Percentiles rank a stretch among this genome's conserved stretches.
Evolutionary conservation across 2,797 vertebrate species (phyloP).

Genomic region (Argya squamiceps): DNA sequence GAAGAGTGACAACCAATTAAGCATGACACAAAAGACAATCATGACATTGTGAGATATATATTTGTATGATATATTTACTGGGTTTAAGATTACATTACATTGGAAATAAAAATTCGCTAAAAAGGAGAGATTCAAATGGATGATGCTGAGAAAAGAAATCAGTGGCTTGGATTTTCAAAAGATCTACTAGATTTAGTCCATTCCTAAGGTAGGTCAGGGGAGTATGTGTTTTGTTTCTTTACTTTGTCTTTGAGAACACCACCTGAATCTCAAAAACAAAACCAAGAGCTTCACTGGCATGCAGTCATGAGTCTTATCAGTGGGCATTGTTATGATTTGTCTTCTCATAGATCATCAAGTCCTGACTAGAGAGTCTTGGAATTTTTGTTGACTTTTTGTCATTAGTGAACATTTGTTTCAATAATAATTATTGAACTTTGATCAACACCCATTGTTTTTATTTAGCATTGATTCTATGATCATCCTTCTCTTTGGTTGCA

Average conservation of each 20-base stretch:
- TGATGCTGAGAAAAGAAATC: background rate
- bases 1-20: background rate
- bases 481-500: background rate
- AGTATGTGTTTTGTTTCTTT: background rate
- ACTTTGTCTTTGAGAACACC: background rate
- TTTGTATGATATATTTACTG: background rate
- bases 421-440: background rate
- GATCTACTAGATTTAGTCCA: background rate
- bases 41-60: background rate
- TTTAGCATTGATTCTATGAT: background rate
- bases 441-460: background rate
- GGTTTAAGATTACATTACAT: background rate
- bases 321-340: background rate
- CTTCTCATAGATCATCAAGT: background rate
- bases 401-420: background rate
- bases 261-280: background rate
- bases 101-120: background rate
- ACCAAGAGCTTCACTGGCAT: background rate
- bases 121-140: background rate
- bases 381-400: background rate
- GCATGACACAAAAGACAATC: background rate
- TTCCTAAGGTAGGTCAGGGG: background rate
- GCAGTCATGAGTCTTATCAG: background rate
- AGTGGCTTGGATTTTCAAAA: background rate
- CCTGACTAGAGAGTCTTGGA: background rate